Evolutionary conservation across 2,113 vertebrate genomes (phyloP).

Genomic region (Nestor notabilis): DNA sequence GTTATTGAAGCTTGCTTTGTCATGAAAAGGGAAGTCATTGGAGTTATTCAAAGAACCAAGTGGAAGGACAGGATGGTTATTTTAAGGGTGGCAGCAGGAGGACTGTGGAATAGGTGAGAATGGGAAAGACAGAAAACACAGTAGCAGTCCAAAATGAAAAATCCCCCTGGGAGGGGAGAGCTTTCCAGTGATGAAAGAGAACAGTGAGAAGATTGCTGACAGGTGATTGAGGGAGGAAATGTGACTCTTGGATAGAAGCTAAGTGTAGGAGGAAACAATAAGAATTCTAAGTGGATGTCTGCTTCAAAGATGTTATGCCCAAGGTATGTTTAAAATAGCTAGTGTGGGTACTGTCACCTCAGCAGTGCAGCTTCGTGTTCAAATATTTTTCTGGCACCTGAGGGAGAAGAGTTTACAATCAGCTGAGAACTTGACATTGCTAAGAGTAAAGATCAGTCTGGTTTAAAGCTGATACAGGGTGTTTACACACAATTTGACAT

Average conservation of each 20-base stretch:
- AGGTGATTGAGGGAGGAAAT: background rate
- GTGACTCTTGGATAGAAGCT: background rate
- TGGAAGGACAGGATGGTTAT: background rate
- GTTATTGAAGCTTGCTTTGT: background rate
- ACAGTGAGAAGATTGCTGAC: background rate
- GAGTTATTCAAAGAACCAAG: background rate
- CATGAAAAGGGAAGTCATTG: rapidly evolving
- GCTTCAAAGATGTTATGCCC: background rate
- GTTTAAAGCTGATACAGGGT: background rate
- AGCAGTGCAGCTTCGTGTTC: background rate
- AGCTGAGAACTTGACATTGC: background rate
- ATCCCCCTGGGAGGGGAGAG: background rate
- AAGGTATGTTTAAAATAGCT: background rate
- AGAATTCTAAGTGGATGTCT: background rate
- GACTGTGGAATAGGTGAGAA: background rate
- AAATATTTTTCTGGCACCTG: background rate
- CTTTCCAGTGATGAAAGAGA: background rate
- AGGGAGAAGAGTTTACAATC: background rate
- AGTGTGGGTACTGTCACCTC: background rate
- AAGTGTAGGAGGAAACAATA: background rate
- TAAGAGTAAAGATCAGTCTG: background rate
- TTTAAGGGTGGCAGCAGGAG: background rate
- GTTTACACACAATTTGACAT: background rate
- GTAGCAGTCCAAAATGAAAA: background rate
- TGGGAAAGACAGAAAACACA: background rate